Evolutionary conservation across 2,113 vertebrate genomes (phyloP).

Genomic region (Octodon degus): DNA sequence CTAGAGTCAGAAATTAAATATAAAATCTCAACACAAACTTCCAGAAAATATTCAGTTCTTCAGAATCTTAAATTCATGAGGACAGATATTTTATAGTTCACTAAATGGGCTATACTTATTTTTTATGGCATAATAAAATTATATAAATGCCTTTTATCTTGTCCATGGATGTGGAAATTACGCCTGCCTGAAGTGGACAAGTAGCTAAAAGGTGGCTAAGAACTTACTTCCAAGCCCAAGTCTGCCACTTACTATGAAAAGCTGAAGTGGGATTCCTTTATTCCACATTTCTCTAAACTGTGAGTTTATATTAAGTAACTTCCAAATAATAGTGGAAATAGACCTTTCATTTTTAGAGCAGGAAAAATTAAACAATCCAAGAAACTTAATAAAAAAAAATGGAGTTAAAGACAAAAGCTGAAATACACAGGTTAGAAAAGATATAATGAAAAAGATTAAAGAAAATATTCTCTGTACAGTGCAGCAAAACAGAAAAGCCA

Average conservation of each 20-base stretch:
- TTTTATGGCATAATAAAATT: constrained; percentile 1
- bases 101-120: neutral
- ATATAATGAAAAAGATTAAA: constrained; percentile 12
- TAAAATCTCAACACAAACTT: neutral
- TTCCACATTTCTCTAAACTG: neutral
- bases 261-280: neutral
- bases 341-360: constrained; percentile 31
- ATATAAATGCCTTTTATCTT: neutral
- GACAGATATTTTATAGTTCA: neutral
- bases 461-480: constrained; percentile 25
- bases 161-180: neutral
- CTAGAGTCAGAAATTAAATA: neutral
- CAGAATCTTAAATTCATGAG: constrained; percentile 35
- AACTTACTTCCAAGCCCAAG: neutral
- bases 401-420: constrained; percentile 15
- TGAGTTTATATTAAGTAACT: constrained; percentile 1
- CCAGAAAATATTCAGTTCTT: constrained; percentile 38
- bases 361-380: neutral
- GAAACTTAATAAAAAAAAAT: neutral
- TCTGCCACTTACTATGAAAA: neutral
- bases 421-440: constrained; percentile 7
- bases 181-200: neutral
- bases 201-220: too few relatives aligned
- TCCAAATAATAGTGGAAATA: constrained; percentile 40
- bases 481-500: neutral